Base-by-base conservation (phyloP, 2,797 vertebrate genomes). In the Hafferia zeledoni region DNA sequence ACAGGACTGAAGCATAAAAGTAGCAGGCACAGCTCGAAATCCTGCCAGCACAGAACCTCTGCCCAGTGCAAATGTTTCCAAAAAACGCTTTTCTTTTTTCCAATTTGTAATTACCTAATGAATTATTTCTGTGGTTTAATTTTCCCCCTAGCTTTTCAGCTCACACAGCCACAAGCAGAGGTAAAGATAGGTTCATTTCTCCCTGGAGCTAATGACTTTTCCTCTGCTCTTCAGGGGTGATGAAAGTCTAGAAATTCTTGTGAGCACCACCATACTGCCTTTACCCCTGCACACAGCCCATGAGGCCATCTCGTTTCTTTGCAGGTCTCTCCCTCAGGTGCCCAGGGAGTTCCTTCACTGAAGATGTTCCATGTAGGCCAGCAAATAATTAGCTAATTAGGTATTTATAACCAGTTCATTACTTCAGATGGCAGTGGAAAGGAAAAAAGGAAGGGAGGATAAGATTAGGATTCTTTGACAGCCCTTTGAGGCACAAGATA, bases 381-480 rank as follows among this genome's bases (percentile, higher is more conserved):
- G 59, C 28, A 96, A 96, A 87, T 97, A 97, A 97, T 96, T 94
- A 97, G 93, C 95, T 97, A 97, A 98, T 97, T 97, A 97, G 91
- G 81, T 93, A 96, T 94, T 97, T 94, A 90, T 92, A 96, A 92
- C 19, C 61, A 97, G 89, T 88, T 94, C 89, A 90, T 95, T 81
- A 68, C 82, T 94, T 96, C 90, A 25, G 30, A 83, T 75, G 59
- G 76, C 50, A 91, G 78, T 78, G 30, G 75, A 93, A 94, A 30
- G 37, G 17, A 13, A 92, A 93, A 60, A 35, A 92, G 83, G 83
- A 85, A 60, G 75, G 60, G 61, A 82, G 92, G 67, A 76, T 19
- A 59, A 92, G 95, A 96, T 95, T 92, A 94, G 90, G 92, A 96
- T 93, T 94, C 94, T 91, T 63, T 60, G 82, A 81, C 79, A 95